Conservation (phyloP, 2,888 invertebrate genomes). For the Campopleginae sp. region DNA sequence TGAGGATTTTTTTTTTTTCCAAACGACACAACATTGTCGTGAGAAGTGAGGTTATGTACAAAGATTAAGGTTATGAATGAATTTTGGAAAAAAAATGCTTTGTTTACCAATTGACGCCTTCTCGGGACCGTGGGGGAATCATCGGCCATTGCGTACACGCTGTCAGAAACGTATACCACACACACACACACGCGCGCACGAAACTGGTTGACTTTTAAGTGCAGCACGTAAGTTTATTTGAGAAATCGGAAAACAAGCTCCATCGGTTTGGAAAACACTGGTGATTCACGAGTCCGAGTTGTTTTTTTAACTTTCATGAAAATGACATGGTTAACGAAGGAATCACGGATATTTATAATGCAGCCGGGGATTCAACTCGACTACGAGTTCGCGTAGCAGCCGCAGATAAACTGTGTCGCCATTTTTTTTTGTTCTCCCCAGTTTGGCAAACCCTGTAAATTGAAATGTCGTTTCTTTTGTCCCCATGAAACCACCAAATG, state of each 20-base stretch:
- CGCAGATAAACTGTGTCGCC: conserved; percentile 55
- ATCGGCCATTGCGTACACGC: conserved; percentile 82
- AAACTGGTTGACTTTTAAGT: not conserved
- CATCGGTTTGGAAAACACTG: conserved; percentile 8
- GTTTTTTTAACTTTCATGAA: conserved; percentile 30
- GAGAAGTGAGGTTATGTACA: not conserved
- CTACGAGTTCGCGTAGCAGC: conserved; percentile 46
- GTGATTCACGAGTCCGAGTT: not conserved
- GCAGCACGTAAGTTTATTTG: not conserved
- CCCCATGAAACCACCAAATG: not conserved
- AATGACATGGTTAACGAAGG: conserved; percentile 37
- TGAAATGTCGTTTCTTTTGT: conserved; percentile 25
- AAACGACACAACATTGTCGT: not conserved
- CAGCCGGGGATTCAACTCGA: conserved; percentile 43
- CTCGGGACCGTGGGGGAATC: conserved; percentile 79
- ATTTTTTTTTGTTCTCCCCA: conserved; percentile 47
- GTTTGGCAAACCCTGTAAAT: conserved; percentile 1
- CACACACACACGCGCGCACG: conserved; percentile 69
- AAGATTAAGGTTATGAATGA: conserved; percentile 37
- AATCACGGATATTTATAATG: conserved; percentile 31
- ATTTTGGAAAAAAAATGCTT: conserved; percentile 60
- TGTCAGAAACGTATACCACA: conserved; percentile 80
- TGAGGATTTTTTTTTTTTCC: not conserved
- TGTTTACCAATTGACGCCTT: conserved; percentile 84
- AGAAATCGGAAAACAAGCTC: not conserved